Percentiles rank a stretch among this genome's conserved stretches.
Conservation (phyloP, 2,888 invertebrate genomes). For the Drosophila quasianomalipes region DNA sequence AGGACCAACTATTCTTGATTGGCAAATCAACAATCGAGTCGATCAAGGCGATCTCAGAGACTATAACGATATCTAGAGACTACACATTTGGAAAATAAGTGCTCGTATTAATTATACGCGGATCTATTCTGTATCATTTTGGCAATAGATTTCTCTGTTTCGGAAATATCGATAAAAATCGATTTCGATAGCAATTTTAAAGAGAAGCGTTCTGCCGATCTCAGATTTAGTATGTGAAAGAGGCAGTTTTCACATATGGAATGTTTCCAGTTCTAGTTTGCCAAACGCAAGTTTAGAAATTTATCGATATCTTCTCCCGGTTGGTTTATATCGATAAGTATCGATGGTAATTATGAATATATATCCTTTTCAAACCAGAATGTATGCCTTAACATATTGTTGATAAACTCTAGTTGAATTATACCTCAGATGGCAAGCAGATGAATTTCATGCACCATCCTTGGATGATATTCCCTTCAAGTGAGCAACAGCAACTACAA, state of each 20-base stretch:
- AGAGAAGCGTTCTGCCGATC: not conserved
- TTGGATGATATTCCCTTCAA: conserved; percentile 5
- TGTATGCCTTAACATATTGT: not conserved
- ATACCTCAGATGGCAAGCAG: not conserved
- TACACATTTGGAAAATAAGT: not conserved
- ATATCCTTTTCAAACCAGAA: not conserved
- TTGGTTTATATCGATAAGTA: not conserved
- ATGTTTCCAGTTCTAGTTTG: not conserved
- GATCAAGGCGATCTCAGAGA: not conserved
- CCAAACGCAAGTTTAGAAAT: not conserved
- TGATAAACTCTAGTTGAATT: not conserved
- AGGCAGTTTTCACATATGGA: not conserved
- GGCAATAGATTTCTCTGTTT: not conserved
- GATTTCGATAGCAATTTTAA: not conserved
- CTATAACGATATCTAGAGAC: not conserved
- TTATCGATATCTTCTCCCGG: not conserved
- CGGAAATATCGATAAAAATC: not conserved
- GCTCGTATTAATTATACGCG: not conserved
- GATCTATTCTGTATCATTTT: not conserved
- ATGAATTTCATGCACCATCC: not conserved
- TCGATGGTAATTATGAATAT: not conserved
- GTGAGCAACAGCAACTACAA: conserved; percentile 31
- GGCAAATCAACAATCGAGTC: not conserved
- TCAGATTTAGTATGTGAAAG: not conserved
- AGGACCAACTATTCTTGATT: not conserved